Evolutionary conservation across 2,797 vertebrate genomes (phyloP).

Genomic region (Takifugu rubripes): DNA sequence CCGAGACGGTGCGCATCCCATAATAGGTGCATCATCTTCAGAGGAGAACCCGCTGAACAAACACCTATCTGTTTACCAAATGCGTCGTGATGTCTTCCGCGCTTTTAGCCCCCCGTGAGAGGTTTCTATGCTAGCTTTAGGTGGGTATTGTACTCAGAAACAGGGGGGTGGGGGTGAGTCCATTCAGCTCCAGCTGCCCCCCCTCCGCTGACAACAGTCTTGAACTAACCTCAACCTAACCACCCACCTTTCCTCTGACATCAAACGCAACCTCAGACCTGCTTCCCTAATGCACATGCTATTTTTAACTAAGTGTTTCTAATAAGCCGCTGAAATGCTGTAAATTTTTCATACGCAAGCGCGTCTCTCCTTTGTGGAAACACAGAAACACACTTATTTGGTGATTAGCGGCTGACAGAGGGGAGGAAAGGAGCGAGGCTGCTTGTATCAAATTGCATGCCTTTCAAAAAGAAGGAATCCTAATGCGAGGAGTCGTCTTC

Average conservation of each 20-base stretch:
- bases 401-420: conserved; percentile 82
- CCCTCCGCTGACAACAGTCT: conserved; percentile 70
- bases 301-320: conserved; percentile 84
- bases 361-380: conserved; percentile 82
- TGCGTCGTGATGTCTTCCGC: conserved; percentile 39
- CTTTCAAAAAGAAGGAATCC: conserved; percentile 79
- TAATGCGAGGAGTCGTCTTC: conserved; percentile 80
- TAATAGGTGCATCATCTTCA: conserved; percentile 52
- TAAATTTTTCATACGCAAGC: conserved; percentile 84
- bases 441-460: conserved; percentile 81
- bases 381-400: conserved; percentile 85
- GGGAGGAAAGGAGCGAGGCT: conserved; percentile 79
- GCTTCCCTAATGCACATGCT: conserved; percentile 78
- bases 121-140: conserved; percentile 42
- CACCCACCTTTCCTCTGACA: conserved; percentile 75
- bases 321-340: conserved; percentile 82
- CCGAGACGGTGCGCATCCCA: conserved; percentile 35
- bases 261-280: conserved; percentile 79
- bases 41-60: conserved; percentile 63
- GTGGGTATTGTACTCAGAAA: conserved; percentile 47
- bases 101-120: conserved; percentile 12
- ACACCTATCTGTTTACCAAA: conserved; percentile 61
- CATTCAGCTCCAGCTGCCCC: conserved; percentile 69
- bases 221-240: conserved; percentile 57
- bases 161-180: conserved; percentile 39